phyloP scores from a whole-genome alignment of 2,113 vertebrate genomes.

The Leiothrix lutea region DNA sequence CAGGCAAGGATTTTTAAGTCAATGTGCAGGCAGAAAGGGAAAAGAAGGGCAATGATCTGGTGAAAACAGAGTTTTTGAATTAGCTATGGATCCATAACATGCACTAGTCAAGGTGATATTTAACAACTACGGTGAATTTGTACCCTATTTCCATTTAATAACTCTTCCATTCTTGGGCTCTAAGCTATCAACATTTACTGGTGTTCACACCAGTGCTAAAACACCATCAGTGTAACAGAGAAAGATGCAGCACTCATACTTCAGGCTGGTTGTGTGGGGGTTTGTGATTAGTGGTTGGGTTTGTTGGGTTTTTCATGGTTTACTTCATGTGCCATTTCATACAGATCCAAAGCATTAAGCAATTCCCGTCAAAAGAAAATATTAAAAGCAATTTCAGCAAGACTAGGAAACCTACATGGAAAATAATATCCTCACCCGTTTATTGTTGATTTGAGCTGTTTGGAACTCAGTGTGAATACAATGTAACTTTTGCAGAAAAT shows the following conservation, averaged over 20 bases:
- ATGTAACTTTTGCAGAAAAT: background rate
- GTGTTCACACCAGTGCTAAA: background rate
- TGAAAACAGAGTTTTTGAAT: background rate
- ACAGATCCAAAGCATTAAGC: background rate
- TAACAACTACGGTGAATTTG: background rate
- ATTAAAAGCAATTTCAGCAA: constrained; percentile 3
- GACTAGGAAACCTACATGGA: constrained; percentile 56
- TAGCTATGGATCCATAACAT: background rate
- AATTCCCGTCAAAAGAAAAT: background rate
- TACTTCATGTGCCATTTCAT: background rate
- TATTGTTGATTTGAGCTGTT: constrained; percentile 51
- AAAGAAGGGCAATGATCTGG: background rate
- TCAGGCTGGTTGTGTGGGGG: background rate
- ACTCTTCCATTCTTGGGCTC: background rate
- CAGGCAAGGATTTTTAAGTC: background rate
- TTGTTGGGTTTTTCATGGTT: background rate
- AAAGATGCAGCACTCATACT: background rate
- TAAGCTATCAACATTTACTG: background rate
- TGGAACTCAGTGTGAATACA: constrained; percentile 37
- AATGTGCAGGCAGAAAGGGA: fast-evolving
- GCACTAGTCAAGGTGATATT: background rate
- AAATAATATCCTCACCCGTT: constrained; percentile 60
- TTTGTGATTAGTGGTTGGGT: background rate
- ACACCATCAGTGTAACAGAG: background rate
- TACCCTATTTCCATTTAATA: background rate